Base-by-base conservation (phyloP, 2,113 vertebrate genomes). In the Grammomys surdaster region DNA sequence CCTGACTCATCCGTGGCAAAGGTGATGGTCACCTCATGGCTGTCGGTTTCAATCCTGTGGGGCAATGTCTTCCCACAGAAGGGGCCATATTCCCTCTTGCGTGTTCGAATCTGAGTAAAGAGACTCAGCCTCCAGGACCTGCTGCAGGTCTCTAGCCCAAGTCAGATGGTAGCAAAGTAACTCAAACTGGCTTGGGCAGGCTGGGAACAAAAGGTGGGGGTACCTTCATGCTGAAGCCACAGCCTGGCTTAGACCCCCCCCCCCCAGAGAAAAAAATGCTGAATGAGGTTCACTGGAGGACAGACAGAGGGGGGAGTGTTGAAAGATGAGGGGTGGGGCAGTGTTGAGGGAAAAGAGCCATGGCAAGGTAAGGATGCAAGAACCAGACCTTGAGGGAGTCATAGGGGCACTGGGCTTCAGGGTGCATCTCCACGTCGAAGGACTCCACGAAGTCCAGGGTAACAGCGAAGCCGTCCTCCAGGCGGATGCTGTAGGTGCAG, bases 351-450 rank as follows among this genome's bases (percentile, higher is more conserved):
- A 13, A 14, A 14, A 46, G 7, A 22, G 16, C 65, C 22, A 3
- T 76, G 33, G 3, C 7, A 24, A 24, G 80, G 36, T 0, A n/a
- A 33, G 48, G 70, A 4, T 31, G 24, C 7, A 84, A 46, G 56
- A 88, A 22, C 96, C 98, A 90, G 90, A 99, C 99, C 99, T 98
- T 99, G 81, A 99, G 97, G 91, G 97, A 96, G 87, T 99, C 99
- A 0, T 98, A 99, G 10, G 98, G 99, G 54, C 98, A 98, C 93
- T 14, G 72, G 63, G 2, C 22, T 3, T 97, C 98, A 0, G 98
- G 95, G n/a, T 97, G 98, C 1, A 1, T 77, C 93, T 98, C 99
- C 78, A 99, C 96, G 3, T 99, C 98, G 81, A 99, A 99, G 48
- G 98, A 96, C 73, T 98, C 98, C 97, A 96, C 86, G 31, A 99